phyloP scores from a whole-genome alignment of 35 echinoderm and acorn worm species.

The Patiria miniata region DNA sequence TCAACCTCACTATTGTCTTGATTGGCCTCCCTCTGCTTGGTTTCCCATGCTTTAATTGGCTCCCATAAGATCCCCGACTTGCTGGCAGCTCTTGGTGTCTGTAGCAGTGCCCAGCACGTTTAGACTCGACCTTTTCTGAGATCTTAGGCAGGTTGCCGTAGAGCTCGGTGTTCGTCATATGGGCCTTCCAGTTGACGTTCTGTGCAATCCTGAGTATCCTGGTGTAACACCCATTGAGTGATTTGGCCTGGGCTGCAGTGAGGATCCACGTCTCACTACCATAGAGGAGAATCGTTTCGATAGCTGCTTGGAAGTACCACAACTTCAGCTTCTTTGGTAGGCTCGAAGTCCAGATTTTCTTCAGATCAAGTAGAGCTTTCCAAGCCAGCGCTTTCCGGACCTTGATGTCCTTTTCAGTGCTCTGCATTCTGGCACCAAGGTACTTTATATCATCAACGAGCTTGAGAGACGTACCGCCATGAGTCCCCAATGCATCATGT shows the following conservation, averaged over 20 bases:
- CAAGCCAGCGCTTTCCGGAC: background rate
- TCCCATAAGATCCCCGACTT: no score
- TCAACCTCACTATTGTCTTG: no score
- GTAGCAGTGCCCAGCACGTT: background rate
- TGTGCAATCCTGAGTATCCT: background rate
- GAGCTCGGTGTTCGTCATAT: no score
- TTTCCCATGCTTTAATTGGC: no score
- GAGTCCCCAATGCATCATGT: no score
- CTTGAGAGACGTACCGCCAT: no score
- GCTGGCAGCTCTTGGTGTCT: background rate
- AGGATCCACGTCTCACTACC: background rate
- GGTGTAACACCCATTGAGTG: background rate
- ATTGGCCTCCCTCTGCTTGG: no score
- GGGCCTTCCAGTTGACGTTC: background rate
- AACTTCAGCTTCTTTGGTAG: background rate
- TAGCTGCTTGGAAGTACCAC: background rate
- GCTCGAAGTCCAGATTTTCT: background rate
- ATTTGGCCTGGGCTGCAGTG: background rate
- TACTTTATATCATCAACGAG: background rate
- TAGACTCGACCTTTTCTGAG: background rate
- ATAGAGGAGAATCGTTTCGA: background rate
- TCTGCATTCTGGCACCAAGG: background rate
- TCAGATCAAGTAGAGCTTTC: background rate
- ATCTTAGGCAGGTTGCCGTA: background rate
- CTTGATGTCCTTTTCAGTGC: conserved; percentile 8